Evolutionary conservation across 2,888 invertebrate genomes (phyloP).

Genomic region (Cephus pulcher): DNA sequence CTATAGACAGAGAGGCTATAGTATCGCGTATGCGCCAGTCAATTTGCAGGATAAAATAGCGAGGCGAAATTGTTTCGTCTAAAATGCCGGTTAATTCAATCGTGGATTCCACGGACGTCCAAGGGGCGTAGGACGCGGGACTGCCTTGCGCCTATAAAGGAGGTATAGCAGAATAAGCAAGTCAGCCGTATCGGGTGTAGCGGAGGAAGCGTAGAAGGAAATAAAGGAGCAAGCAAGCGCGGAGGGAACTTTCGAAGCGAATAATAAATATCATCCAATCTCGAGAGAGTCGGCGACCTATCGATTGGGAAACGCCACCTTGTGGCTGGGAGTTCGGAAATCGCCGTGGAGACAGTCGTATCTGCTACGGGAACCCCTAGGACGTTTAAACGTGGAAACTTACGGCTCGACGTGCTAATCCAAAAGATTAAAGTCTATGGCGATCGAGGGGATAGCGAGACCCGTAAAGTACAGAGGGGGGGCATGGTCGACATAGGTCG

Average conservation of each 20-base stretch:
- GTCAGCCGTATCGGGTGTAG: not conserved
- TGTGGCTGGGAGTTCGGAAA: not conserved
- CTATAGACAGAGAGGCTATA: slow-evolving; percentile 25
- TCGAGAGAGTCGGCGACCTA: not conserved
- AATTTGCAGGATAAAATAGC: slow-evolving; percentile 52
- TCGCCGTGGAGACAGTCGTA: not conserved
- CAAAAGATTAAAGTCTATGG: not conserved
- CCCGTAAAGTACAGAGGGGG: not conserved
- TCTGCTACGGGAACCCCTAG: not conserved
- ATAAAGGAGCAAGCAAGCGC: not conserved
- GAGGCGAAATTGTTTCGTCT: slow-evolving; percentile 54
- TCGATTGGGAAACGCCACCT: not conserved
- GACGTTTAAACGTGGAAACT: not conserved
- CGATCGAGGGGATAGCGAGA: not conserved
- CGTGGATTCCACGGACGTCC: slow-evolving; percentile 37
- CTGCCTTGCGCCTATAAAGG: not conserved
- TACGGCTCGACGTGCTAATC: not conserved
- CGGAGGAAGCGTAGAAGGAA: not conserved
- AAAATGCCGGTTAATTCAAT: slow-evolving; percentile 50
- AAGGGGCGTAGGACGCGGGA: slow-evolving; percentile 3
- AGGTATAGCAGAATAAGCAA: not conserved
- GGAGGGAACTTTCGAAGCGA: not conserved
- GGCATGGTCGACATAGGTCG: not conserved
- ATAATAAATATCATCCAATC: not conserved
- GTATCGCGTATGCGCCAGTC: slow-evolving; percentile 41